phyloP scores from a whole-genome alignment of 2,888 invertebrate species.

The Linnaemya tessellans region DNA sequence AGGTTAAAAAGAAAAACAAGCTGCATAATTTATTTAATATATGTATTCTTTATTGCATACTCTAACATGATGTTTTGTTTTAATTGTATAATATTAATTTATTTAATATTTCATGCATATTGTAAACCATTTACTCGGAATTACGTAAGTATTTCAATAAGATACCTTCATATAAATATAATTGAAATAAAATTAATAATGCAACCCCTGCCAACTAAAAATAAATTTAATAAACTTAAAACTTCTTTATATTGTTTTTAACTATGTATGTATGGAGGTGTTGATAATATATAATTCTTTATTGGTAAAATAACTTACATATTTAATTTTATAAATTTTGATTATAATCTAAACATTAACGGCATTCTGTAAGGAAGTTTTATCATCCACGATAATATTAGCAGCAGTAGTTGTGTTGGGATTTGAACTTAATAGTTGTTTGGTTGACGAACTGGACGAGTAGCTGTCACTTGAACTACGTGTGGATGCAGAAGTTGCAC shows the following conservation, averaged over 20 bases:
- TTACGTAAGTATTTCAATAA: conserved; percentile 38
- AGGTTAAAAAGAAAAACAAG: no score
- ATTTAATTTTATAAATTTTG: background rate
- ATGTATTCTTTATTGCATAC: conserved; percentile 14
- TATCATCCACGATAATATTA: conserved; percentile 82
- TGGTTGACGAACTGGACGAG: conserved; percentile 91
- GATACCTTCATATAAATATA: background rate
- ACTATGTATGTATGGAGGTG: background rate
- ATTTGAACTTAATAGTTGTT: conserved; percentile 87
- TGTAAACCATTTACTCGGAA: conserved; percentile 30
- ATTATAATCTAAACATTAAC: conserved; percentile 79
- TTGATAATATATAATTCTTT: background rate
- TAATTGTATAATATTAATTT: conserved; percentile 39
- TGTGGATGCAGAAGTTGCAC: conserved; percentile 84
- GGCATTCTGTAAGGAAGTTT: conserved; percentile 81
- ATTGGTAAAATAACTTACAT: conserved; percentile 5
- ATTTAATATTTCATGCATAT: conserved; percentile 25
- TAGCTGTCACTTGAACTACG: conserved; percentile 92
- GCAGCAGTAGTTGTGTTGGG: conserved; percentile 79
- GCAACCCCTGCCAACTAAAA: conserved; percentile 48
- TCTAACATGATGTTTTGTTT: background rate
- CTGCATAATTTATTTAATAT: conserved; percentile 1
- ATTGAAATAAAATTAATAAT: conserved; percentile 15
- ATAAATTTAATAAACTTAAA: conserved; percentile 4
- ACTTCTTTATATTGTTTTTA: background rate